These are phyloP conservation scores for Botrylloides violaceus DNA, from an alignment of 23 tunicate genomes.

Conservation along the genomic window DNA sequence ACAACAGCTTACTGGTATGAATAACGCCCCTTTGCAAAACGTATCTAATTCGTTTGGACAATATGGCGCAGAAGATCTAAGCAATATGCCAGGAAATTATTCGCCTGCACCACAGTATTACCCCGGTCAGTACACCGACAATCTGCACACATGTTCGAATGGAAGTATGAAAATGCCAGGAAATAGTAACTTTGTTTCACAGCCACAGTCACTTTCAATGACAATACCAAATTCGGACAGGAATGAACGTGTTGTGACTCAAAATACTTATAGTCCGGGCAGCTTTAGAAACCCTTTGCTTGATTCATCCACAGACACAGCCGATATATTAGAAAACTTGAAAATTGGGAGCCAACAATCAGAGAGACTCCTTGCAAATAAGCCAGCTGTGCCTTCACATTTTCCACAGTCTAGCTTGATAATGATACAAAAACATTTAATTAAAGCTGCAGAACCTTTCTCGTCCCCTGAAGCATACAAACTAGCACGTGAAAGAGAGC, in stretches of 20 bases:
- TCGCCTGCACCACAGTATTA: neutral
- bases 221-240: neutral
- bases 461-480: constrained; percentile 37
- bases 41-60: neutral
- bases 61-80: too few relatives aligned
- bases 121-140: neutral
- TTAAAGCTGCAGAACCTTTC: constrained; percentile 48
- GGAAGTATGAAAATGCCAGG: neutral
- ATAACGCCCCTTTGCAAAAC: neutral
- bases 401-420: neutral
- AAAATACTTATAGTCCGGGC: neutral
- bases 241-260: neutral
- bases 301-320: neutral
- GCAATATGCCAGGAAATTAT: too few relatives aligned
- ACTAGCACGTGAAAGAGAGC: constrained; percentile 33
- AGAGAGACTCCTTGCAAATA: neutral
- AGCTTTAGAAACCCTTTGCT: constrained; percentile 16
- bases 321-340: constrained; percentile 3
- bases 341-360: neutral
- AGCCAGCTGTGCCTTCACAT: neutral
- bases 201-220: neutral
- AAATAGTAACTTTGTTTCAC: neutral
- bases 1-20: neutral
- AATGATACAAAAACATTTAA: constrained; percentile 13
- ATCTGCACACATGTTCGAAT: too few relatives aligned